Base-by-base conservation (phyloP, 2,888 invertebrate genomes). In the Papilio demoleus region DNA sequence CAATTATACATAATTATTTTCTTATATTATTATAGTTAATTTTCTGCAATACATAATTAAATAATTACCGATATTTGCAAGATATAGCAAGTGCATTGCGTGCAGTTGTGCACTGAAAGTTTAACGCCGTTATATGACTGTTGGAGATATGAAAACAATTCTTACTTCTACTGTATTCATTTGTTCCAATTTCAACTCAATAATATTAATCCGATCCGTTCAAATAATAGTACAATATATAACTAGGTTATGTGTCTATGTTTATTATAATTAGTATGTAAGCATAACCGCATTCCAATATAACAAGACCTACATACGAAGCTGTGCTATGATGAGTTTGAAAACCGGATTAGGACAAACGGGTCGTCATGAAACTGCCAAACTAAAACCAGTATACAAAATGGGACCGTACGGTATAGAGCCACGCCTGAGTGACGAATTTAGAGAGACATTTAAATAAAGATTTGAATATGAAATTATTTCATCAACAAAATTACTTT, bases 301-400 rank as follows among this genome's bases (percentile, higher is more conserved):
- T 12, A 22, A 47, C 53, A 38, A 64, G 53, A 45, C 61, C 60
- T 60, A 60, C 60, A 66, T 59, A 14, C n/a, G 47, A 34, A 47
- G 42, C 58, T 19, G 17, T 64, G 56, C 36, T 22, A n/a, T 60
- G 64, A 68, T 68, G 64, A 50, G 64, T 38, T 47, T 27, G 19
- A 50, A 68, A 68, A 68, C 68, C 68, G 68, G 68, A 68, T 68
- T 68, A 68, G 59, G 9, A 59, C 34, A 59, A 68, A 58, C 60
- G 38, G 60, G 68, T 65, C 68, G 40, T 31, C 50, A 60, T 50
- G 22, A 64, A 65, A 59, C 47, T 42, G 47, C 40, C 63, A 50
- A 60, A 59, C 68, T 47, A 58, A 64, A 68, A 68, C 68, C 64
- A 65, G 68, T 68, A 68, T 64, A 64, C 27, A 60, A 68, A 65